These are phyloP conservation scores for Melanogrammus aeglefinus DNA, from an alignment of 2,797 vertebrate species.

Conservation along the genomic window DNA sequence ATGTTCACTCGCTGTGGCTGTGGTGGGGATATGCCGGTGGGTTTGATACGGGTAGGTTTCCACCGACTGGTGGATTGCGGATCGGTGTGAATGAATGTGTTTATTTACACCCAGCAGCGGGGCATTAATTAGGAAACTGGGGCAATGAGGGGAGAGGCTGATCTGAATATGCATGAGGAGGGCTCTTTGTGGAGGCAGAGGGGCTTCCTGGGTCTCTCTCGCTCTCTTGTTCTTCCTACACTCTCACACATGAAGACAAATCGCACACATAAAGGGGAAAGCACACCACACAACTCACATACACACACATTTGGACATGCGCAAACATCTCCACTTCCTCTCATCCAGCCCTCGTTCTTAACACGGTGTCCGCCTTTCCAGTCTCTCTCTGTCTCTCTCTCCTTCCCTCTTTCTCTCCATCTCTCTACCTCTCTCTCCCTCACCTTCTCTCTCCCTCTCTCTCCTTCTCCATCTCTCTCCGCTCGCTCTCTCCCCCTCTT, in stretches of 20 bases:
- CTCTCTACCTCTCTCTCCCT: not conserved
- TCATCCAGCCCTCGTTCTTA: too few relatives aligned
- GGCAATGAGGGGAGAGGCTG: conserved; percentile 69
- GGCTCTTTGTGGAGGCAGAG: conserved; percentile 65
- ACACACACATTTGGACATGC: not conserved
- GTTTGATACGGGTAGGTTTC: not conserved
- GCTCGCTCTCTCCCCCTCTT: not conserved
- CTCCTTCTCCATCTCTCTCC: not conserved
- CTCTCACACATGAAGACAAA: conserved; percentile 14
- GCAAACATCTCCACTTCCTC: too few relatives aligned
- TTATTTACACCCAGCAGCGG: conserved; percentile 67
- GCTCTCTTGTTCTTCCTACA: not conserved
- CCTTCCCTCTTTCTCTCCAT: not conserved
- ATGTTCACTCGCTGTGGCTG: too few relatives aligned
- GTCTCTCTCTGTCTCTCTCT: not conserved
- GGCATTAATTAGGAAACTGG: conserved; percentile 73
- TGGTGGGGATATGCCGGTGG: not conserved
- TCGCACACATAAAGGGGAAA: conserved; percentile 20
- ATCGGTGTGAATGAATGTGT: conserved; percentile 50
- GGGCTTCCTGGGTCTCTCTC: conserved; percentile 50
- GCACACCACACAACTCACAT: not conserved
- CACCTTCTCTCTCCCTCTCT: not conserved
- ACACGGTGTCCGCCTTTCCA: too few relatives aligned
- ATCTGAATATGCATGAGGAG: conserved; percentile 74
- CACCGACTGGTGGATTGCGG: not conserved